A percentile compares a stretch with the other conserved stretches of the same genome.
Evolutionary conservation across 2,797 vertebrate species (phyloP).

Genomic region (Pteronotus mesoamericanus): DNA sequence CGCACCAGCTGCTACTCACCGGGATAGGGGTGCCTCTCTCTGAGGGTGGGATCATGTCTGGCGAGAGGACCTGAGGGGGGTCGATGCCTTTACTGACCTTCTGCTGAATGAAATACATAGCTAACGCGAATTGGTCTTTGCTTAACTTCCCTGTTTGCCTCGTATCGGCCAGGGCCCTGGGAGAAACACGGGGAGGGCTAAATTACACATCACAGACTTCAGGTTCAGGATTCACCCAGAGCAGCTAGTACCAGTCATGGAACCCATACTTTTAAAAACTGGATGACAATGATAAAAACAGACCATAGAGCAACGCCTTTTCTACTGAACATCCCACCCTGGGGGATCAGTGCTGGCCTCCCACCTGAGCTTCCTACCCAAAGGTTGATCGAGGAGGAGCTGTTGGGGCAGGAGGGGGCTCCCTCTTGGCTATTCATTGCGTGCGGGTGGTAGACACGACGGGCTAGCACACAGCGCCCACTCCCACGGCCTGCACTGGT

Average conservation of each 20-base stretch:
- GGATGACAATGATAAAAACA: neutral
- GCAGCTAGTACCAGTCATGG: neutral
- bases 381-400: neutral
- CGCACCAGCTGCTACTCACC: constrained; percentile 78
- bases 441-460: rapidly evolving
- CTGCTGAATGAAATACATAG: constrained; percentile 98
- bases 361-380: neutral
- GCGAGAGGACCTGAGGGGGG: constrained; percentile 91
- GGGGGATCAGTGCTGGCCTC: neutral
- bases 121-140: constrained; percentile 94
- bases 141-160: constrained; percentile 95
- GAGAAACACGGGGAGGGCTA: neutral
- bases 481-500: neutral
- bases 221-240: neutral
- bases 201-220: constrained; percentile 15
- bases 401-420: too few relatives aligned
- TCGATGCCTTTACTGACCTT: constrained; percentile 97
- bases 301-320: neutral
- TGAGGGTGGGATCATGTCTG: constrained; percentile 96
- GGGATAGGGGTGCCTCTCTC: constrained; percentile 91
- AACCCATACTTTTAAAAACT: neutral
- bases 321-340: neutral
- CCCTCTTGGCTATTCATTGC: neutral
- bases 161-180: constrained; percentile 96
- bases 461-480: neutral